Evolutionary conservation across 1,140 invertebrate genomes (phyloP).

Genomic region (Brachystomella parvula): DNA sequence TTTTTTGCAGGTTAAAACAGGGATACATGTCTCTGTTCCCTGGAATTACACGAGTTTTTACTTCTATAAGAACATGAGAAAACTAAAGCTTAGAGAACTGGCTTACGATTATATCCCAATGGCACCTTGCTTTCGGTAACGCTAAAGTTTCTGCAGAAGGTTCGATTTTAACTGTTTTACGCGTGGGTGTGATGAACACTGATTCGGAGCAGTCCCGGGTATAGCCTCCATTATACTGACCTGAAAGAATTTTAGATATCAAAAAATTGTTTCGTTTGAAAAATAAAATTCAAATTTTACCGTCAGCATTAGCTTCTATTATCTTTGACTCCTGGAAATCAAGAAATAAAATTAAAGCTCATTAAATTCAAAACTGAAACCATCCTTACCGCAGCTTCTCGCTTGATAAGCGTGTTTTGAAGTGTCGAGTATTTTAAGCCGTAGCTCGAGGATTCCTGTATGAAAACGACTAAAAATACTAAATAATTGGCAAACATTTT

Average conservation of each 20-base stretch:
- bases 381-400: neutral
- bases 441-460: neutral
- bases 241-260: conserved; percentile 7
- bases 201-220: conserved; percentile 21
- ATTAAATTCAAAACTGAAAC: neutral
- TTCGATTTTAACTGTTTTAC: conserved; percentile 18
- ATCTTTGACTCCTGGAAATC: neutral
- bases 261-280: neutral
- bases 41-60: conserved; percentile 13
- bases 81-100: neutral
- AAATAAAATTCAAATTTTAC: conserved; percentile 5
- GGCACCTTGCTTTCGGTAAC: conserved; percentile 12
- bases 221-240: conserved; percentile 22
- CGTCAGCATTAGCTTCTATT: conserved; percentile 6
- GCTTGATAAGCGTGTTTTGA: neutral
- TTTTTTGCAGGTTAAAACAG: conserved; percentile 25
- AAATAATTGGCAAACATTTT: neutral
- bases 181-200: conserved; percentile 8
- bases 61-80: neutral
- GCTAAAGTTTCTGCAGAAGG: conserved; percentile 14
- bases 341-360: neutral
- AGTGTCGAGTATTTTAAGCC: neutral
- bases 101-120: conserved; percentile 32
- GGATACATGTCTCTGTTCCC: conserved; percentile 29
- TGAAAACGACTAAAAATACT: neutral